phyloP scores from a whole-genome alignment of 2,113 vertebrate genomes.

The Leptobrachium ailaonicum region DNA sequence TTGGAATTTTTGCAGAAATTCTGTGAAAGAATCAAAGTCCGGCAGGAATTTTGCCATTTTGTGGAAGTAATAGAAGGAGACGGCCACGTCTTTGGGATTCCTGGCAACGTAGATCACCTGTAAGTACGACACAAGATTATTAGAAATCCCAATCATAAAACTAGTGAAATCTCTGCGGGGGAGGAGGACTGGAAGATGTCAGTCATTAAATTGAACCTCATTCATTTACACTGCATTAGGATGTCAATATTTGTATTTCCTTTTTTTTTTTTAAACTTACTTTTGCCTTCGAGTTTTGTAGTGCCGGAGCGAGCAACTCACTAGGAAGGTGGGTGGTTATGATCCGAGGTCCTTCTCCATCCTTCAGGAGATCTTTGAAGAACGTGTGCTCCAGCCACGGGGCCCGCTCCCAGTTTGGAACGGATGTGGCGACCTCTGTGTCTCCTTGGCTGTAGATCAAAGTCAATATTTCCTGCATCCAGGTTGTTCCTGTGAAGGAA shows the following conservation, averaged over 20 bases:
- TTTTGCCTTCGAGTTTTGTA: constrained; percentile 73
- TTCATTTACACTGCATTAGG: too few relatives aligned
- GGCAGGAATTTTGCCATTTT: constrained; percentile 81
- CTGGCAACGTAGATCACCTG: constrained; percentile 82
- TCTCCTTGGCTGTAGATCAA: constrained; percentile 72
- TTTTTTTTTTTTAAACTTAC: constrained; percentile 51
- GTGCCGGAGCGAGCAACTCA: constrained; percentile 62
- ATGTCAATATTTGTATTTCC: too few relatives aligned
- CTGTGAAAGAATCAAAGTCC: constrained; percentile 61
- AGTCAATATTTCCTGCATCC: constrained; percentile 84
- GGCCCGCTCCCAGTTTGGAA: constrained; percentile 77
- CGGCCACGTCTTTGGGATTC: constrained; percentile 81
- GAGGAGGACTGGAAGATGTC: too few relatives aligned
- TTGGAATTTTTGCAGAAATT: constrained; percentile 72
- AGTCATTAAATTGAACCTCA: too few relatives aligned
- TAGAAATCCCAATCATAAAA: too few relatives aligned
- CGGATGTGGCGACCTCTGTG: constrained; percentile 55
- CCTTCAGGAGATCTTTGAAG: constrained; percentile 52
- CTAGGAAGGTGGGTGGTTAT: constrained; percentile 81
- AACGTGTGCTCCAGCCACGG: constrained; percentile 86
- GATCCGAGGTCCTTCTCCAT: constrained; percentile 56
- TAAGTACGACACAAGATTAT: not conserved
- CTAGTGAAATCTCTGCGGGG: too few relatives aligned
- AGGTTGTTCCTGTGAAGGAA: constrained; percentile 75
- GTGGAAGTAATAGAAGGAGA: constrained; percentile 85